Conservation (phyloP, 2,113 vertebrate species). For the Gallinago undulata region DNA sequence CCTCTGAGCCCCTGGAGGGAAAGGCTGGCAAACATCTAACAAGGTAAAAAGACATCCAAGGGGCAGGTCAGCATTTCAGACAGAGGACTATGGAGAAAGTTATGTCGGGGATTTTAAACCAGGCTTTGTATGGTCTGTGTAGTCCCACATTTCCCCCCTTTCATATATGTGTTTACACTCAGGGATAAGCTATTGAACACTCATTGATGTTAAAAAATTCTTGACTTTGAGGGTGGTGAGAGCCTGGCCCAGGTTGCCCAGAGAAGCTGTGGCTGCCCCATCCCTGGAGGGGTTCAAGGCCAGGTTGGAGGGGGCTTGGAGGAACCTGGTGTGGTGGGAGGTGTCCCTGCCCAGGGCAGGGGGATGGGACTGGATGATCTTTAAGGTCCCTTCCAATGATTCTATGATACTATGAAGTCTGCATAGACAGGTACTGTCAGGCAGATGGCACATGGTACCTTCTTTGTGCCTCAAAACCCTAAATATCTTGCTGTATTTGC, state of each 20-base stretch:
- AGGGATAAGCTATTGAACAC: neutral
- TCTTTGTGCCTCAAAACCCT: neutral
- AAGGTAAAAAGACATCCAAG: neutral
- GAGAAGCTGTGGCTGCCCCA: neutral
- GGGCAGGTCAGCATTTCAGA: neutral
- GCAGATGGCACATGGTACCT: neutral
- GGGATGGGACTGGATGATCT: neutral
- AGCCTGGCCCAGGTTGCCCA: neutral
- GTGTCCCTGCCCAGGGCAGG: neutral
- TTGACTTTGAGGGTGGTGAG: neutral
- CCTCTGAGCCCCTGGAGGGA: neutral
- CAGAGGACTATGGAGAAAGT: neutral
- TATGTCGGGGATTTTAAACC: neutral
- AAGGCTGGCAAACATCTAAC: neutral
- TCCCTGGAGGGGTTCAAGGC: neutral
- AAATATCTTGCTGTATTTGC: neutral
- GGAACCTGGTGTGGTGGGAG: neutral
- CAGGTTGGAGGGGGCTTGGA: neutral
- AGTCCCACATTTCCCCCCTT: neutral
- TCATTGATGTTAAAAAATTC: neutral
- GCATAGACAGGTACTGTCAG: neutral
- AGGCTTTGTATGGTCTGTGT: neutral
- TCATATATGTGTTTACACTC: accelerated
- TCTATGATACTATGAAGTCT: neutral
- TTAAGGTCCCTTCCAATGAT: neutral